Evolutionary conservation across 2,113 vertebrate species (phyloP).

Genomic region (Jaculus jaculus): DNA sequence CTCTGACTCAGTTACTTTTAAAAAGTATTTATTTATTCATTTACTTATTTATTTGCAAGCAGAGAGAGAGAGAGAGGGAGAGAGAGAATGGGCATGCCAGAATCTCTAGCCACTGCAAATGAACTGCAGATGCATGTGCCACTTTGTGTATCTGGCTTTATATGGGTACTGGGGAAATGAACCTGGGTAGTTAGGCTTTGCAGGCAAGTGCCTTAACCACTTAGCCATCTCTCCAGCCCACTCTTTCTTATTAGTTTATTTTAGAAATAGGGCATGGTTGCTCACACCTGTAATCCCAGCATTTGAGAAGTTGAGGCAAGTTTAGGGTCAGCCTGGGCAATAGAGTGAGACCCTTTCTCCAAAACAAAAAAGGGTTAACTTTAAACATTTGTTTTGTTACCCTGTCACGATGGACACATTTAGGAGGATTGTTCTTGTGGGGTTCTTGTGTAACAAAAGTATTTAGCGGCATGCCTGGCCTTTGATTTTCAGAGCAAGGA

Average conservation of each 20-base stretch:
- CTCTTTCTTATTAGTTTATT: not conserved
- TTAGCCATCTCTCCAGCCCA: not conserved
- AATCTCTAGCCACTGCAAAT: no score
- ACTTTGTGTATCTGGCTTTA: no score
- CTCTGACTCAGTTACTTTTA: not conserved
- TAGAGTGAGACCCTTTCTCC: not conserved
- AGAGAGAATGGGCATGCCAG: no score
- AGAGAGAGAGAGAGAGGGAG: no score
- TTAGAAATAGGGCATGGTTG: not conserved
- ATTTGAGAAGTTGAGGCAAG: not conserved
- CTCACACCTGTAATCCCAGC: not conserved
- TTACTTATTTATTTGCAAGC: no score
- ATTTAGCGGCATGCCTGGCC: not conserved
- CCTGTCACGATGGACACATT: not conserved
- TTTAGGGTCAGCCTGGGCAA: not conserved
- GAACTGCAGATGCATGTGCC: no score
- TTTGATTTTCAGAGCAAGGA: no score
- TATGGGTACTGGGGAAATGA: no score
- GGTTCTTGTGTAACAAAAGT: no score
- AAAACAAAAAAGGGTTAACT: not conserved
- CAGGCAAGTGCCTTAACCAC: no score
- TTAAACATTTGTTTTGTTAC: not conserved
- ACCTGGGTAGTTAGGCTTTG: no score
- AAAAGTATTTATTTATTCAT: no score
- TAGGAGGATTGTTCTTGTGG: not conserved